Base-by-base conservation (phyloP, 2,888 invertebrate genomes). In the Reticulitermes lucifugus region DNA sequence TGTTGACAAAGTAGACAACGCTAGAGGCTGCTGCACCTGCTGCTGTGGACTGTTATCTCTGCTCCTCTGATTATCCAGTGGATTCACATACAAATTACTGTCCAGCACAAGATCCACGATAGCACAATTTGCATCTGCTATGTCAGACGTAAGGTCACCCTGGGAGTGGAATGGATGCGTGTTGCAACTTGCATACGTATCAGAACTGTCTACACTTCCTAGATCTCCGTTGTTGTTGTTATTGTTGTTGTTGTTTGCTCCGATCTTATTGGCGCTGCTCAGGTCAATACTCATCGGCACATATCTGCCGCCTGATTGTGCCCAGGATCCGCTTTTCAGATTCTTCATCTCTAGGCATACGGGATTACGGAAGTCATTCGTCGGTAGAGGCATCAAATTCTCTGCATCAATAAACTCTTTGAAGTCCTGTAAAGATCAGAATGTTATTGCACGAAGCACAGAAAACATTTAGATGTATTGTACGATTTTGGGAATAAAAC, bases 161-260 rank as follows among this genome's bases (percentile, higher is more conserved):
- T 90, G 88, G 89, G 97, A 97, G 91, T 96, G 95, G 92, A 96
- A 97, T 90, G 97, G 97, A 93, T 98, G 98, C 90, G 98, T 98
- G 93, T 97, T 96, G 93, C 98, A 98, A 92, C 97, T 98, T 91
- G 97, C 97, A 92, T 97, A 98, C 88, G 98, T 98, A 92, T 98
- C 98, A 90, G 97, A 96, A 92, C 97, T 95, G 92, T 93, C 93
- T 86, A 93, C 92, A 90, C 92, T 92, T 71, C 92, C 92, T 77
- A 91, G 90, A 86, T 92, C 92, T 86, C 83, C 85, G 87, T 41
- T 86, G 87, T 84, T 87, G 87, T 35, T 35, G 35, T 35, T 35
- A 4, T 35, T 35, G 4, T 35, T 35, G 35, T 35, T 86, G 25
- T 25, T 65, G 65, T 65, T 65, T 87, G 83, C 60, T 43, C 41